These are phyloP conservation scores for Leptopilina syphax DNA, from an alignment of 2,888 invertebrate genomes.

Conservation along the genomic window DNA sequence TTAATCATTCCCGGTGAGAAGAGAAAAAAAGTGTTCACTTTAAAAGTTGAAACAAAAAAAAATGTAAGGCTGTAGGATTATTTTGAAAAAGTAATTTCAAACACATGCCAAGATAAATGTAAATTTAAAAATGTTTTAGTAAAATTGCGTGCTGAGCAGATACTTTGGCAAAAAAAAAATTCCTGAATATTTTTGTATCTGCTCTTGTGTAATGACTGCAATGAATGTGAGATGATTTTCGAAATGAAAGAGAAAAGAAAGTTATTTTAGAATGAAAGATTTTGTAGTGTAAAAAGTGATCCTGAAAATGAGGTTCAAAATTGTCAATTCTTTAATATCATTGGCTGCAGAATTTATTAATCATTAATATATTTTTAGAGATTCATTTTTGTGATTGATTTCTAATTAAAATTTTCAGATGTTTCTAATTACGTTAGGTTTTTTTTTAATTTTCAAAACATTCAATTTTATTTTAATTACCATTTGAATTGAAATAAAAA, in stretches of 20 bases:
- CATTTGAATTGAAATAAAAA: too few species aligned
- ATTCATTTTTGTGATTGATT: too few species aligned
- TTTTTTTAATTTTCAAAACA: too few species aligned
- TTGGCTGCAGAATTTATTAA: background rate
- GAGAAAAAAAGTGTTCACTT: too few species aligned
- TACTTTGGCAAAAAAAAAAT: background rate
- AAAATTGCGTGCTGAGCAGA: constrained; percentile 14
- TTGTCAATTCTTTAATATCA: constrained; percentile 6
- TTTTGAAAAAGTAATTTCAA: background rate
- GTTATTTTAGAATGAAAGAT: background rate
- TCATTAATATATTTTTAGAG: too few species aligned
- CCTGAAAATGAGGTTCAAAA: background rate
- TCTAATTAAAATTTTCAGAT: too few species aligned
- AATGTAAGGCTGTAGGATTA: background rate
- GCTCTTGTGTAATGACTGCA: constrained; percentile 1
- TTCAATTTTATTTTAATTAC: too few species aligned
- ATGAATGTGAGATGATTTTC: constrained; percentile 12
- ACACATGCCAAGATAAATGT: background rate
- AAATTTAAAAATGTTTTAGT: background rate
- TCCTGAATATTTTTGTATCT: constrained; percentile 6
- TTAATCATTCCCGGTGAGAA: too few species aligned
- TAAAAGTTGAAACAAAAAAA: background rate
- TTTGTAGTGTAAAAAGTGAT: background rate
- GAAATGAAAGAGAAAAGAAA: background rate
- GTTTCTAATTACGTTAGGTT: too few species aligned